Percentiles rank a stretch among this genome's conserved stretches.
phyloP scores from a whole-genome alignment of 2,113 vertebrate species.

The Poecilia latipinna region DNA sequence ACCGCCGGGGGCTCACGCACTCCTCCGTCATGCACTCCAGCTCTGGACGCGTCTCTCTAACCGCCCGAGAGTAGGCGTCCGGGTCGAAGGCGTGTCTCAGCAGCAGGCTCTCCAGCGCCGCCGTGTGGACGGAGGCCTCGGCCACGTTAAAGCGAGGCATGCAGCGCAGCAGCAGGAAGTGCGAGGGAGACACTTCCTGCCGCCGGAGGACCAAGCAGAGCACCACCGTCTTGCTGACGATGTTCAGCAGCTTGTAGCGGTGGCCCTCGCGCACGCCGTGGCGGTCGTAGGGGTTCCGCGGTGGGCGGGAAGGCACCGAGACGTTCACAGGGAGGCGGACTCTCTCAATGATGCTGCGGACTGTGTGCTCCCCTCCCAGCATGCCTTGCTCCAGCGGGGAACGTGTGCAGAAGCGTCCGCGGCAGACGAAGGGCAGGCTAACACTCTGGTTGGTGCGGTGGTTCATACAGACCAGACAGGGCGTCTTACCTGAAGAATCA shows the following conservation, averaged over 20 bases:
- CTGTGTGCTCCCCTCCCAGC: slow-evolving; percentile 96
- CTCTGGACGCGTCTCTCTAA: slow-evolving; percentile 90
- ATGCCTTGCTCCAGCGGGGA: slow-evolving; percentile 95
- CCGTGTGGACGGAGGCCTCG: slow-evolving; percentile 88
- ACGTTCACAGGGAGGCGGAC: slow-evolving; percentile 96
- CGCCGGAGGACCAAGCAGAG: slow-evolving; percentile 91
- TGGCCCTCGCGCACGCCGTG: slow-evolving; percentile 95
- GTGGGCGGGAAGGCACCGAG: slow-evolving; percentile 90
- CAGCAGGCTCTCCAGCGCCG: slow-evolving; percentile 88
- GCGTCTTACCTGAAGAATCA: slow-evolving; percentile 87
- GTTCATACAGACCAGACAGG: slow-evolving; percentile 98
- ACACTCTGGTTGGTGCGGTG: slow-evolving; percentile 98
- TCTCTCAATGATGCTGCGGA: slow-evolving; percentile 96
- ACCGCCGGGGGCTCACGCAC: slow-evolving; percentile 86
- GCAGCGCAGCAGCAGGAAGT: slow-evolving; percentile 92
- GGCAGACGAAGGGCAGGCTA: slow-evolving; percentile 96
- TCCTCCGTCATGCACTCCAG: slow-evolving; percentile 86
- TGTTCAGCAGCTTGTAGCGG: slow-evolving; percentile 96
- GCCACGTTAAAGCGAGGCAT: slow-evolving; percentile 94
- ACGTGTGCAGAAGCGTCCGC: slow-evolving; percentile 95
- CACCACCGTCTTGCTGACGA: slow-evolving; percentile 97
- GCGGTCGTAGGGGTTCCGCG: slow-evolving; percentile 92
- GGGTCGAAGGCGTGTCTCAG: slow-evolving; percentile 90
- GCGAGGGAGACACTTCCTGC: slow-evolving; percentile 89
- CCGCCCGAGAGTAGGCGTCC: slow-evolving; percentile 92